Percentiles rank a stretch among this genome's conserved stretches.
Evolutionary conservation across 1,140 invertebrate genomes (phyloP).

Genomic region (Lycorma delicatula): DNA sequence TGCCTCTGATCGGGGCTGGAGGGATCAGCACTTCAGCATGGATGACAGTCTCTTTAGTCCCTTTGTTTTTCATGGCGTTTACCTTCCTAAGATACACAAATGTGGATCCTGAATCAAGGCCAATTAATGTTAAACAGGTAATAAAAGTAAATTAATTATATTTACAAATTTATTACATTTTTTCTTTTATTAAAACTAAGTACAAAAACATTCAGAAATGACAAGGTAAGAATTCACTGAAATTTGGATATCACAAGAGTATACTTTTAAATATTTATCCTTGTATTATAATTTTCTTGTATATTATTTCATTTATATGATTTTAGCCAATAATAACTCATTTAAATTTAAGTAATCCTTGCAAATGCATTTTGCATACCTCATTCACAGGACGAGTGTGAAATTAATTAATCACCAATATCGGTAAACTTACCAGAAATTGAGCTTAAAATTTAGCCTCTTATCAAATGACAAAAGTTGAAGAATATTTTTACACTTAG

Average conservation of each 20-base stretch:
- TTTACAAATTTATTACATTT: not conserved
- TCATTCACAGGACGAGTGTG: no score
- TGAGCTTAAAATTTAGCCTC: no score
- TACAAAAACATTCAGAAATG: no score
- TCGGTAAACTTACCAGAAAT: no score
- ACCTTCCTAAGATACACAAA: constrained; percentile 71
- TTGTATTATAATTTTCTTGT: not conserved
- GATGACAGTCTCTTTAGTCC: constrained; percentile 62
- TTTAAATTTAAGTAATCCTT: no score
- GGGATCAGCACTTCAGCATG: constrained; percentile 20
- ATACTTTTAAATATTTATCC: not conserved
- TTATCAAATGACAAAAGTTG: no score
- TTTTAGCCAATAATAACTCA: not conserved
- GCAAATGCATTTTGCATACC: no score
- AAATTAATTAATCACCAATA: no score
- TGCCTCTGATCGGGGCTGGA: constrained; percentile 16
- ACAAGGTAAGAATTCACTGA: no score
- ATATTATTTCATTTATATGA: not conserved
- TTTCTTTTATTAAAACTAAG: not conserved
- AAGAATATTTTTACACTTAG: no score
- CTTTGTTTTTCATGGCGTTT: constrained; percentile 66
- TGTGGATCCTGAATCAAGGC: constrained; percentile 71
- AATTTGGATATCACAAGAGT: no score
- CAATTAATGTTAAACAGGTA: constrained; percentile 58
- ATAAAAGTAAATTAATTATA: not conserved